phyloP scores from a whole-genome alignment of 2,113 vertebrate genomes.

The Ia io region DNA sequence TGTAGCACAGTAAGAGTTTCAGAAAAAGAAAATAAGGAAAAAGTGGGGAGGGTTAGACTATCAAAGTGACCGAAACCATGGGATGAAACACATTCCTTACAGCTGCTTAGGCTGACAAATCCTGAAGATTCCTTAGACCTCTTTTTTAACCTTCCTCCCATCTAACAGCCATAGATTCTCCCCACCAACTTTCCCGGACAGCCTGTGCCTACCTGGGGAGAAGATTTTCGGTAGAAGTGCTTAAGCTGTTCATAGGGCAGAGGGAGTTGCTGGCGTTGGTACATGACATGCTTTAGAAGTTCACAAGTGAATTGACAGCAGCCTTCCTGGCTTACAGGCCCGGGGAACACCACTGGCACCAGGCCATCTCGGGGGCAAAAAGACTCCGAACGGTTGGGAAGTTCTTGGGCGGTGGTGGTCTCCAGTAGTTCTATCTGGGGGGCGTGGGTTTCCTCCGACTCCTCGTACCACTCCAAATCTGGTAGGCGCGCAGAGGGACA shows the following conservation, averaged over 20 bases:
- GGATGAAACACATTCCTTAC: neutral
- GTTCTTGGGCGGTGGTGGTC: constrained; percentile 1
- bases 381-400: neutral
- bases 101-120: neutral
- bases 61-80: neutral
- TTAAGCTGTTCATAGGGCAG: constrained; percentile 94
- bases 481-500: neutral
- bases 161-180: neutral
- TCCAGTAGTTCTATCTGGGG: constrained; percentile 47
- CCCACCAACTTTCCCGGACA: neutral
- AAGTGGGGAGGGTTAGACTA: neutral
- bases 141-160: neutral
- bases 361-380: constrained; percentile 73
- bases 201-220: constrained; percentile 53
- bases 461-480: constrained; percentile 65
- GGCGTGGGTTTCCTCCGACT: constrained; percentile 44
- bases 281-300: constrained; percentile 93
- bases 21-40: neutral
- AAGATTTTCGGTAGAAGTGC: constrained; percentile 84
- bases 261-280: constrained; percentile 95
- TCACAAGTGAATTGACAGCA: constrained; percentile 93
- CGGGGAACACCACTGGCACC: constrained; percentile 89
- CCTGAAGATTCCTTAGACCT: neutral
- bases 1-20: neutral
- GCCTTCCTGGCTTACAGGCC: constrained; percentile 87